phyloP scores from a whole-genome alignment of 2,113 vertebrate genomes.

The Microcebus tavaratra region DNA sequence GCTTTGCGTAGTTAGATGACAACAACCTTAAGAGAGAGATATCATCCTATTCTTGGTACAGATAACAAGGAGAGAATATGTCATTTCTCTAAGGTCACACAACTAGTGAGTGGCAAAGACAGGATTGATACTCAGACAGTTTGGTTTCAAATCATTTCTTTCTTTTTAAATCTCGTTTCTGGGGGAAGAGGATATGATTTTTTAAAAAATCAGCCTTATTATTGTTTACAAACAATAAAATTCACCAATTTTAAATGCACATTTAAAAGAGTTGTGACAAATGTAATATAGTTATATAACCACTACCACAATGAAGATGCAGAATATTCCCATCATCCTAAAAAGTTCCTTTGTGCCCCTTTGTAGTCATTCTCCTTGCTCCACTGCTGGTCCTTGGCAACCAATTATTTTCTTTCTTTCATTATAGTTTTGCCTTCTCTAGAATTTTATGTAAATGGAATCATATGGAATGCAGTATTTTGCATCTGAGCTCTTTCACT shows the following conservation, averaged over 20 bases:
- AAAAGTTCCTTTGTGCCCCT: not conserved
- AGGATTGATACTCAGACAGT: not conserved
- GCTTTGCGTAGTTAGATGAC: not conserved
- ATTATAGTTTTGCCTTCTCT: not conserved
- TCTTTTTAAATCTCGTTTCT: not conserved
- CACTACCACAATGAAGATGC: not conserved
- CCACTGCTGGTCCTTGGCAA: not conserved
- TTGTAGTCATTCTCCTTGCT: not conserved
- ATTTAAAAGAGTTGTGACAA: not conserved
- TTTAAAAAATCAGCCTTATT: not conserved
- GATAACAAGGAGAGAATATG: not conserved
- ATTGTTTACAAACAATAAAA: not conserved
- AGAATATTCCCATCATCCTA: not conserved
- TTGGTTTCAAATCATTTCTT: not conserved
- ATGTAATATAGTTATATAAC: not conserved
- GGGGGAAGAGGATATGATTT: not conserved
- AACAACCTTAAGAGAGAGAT: not conserved
- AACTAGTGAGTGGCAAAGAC: not conserved
- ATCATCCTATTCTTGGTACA: not conserved
- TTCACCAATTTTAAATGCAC: not conserved
- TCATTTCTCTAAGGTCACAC: not conserved
- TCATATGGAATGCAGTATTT: not conserved
- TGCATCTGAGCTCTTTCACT: not conserved
- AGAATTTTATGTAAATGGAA: not conserved
- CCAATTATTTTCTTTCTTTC: not conserved